Base-by-base conservation (phyloP, 2,113 vertebrate species). In the Rhinolophus sinicus region DNA sequence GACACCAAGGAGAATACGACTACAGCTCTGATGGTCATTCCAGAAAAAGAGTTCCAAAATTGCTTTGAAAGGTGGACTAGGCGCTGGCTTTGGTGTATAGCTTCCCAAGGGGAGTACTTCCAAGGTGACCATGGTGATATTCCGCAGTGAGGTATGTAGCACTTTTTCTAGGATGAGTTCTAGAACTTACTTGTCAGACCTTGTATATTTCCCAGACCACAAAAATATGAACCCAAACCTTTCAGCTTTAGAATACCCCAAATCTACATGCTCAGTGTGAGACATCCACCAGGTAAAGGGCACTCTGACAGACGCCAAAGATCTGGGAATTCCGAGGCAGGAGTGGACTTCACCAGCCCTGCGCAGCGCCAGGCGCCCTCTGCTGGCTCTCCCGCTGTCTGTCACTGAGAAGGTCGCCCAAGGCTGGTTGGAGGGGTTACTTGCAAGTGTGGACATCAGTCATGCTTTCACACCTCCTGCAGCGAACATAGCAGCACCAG, bases 401-500 rank as follows among this genome's bases (percentile, higher is more conserved):
- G 44, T 24, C 64, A 21, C 73, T 8, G 33, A 58, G 22, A 35
- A 54, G 10, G 50, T 13, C 15, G 11, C 3, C 21, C 33, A 12
- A 16, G 44, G 33, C 67, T 33, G 24, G 85, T 3, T 2, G n/a
- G 67, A 67, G 56, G 24, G 21, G 76, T 98, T 90, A 99, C 97
- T 99, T 99, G 97, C 99, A 99, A 78, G 99, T 99, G 98, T 99
- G 99, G 15, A 99, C 99, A 2, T 99, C 99, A 0, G 99, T 99
- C 99, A 99, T 99, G 97, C 99, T 99, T 98, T 99, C 99, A 3
- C 99, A 99, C 76, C 99, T 98, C 26, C 99, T 94, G 98, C 99
- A 99, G 96, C 98, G 99, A 40, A 99, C 99, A 0, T 99, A 99
- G 98, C 99, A 99, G 98, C 99, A 99, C 99, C 99, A 99, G 73